Base-by-base conservation (phyloP, 2,888 invertebrate genomes). In the Luffia ferchaultella region DNA sequence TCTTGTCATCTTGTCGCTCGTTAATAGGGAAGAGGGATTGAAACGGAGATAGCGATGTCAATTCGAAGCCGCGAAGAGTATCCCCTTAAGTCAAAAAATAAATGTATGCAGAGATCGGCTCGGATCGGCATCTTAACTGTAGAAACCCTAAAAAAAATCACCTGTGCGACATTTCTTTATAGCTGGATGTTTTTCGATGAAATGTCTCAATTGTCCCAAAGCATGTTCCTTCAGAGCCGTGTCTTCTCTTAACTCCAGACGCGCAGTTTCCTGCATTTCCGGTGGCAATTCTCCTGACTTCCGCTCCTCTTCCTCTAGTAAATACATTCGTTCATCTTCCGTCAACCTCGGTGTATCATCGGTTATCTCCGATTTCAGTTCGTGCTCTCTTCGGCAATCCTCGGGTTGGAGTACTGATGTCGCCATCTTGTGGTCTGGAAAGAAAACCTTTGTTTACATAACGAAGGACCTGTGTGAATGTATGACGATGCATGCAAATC, bases 161-260 rank as follows among this genome's bases (percentile, higher is more conserved):
- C 90, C 90, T 55, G 92, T 93, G 55, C 95, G 87, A 69, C 95
- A 95, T 62, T 87, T 89, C 61, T 88, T 91, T 57, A 95, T 95
- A 51, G 89, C 87, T 0, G 93, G 91, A 76, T 95, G 93, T 69
- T 93, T 94, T 47, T 85, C 79, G 56, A 95, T 92, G 88, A 94
- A 95, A 58, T 93, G 90, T 49, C 93, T 86, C 80, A 95, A 88
- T 66, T 93, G 93, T 12, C 87, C 78, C 60, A 95, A 63, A 0
- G 93, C 90, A 59, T 94, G 92, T 2, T 90, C 88, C 45, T 93
- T 82, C 3, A 89, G 86, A 9, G 86, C 87, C 17, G 93, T 90
- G 62, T 95, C 93, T 70, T 95, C 95, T 45, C 93, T 86, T 18
- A 95, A 79, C 67, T 95, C 94, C 42, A 88, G 79, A 57, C 90